phyloP scores from a whole-genome alignment of 2,113 vertebrate species.

The Smithornis capensis region DNA sequence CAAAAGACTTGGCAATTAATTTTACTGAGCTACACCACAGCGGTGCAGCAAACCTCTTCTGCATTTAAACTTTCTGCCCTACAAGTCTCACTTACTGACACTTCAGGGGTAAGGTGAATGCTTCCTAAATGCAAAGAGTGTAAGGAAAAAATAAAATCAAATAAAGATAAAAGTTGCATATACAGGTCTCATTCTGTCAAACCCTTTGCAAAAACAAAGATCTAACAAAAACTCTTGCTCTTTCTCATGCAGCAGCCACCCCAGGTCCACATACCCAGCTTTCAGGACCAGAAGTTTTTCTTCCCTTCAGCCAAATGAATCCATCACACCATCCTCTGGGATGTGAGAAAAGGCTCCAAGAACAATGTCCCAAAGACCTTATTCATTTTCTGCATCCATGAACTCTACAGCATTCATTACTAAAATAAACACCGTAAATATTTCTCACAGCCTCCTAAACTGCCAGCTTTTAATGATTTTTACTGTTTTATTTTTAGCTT shows the following conservation, averaged over 20 bases:
- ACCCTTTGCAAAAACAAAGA: not conserved
- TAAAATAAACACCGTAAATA: not conserved
- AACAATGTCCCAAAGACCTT: not conserved
- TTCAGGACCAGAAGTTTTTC: not conserved
- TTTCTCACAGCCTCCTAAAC: not conserved
- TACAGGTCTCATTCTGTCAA: not conserved
- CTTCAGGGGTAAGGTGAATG: not conserved
- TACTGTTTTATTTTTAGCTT: not conserved
- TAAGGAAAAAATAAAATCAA: not conserved
- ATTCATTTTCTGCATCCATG: not conserved
- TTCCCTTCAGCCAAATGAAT: not conserved
- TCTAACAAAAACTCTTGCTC: not conserved
- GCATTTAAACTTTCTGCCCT: not conserved
- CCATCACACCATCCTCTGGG: rapidly evolving
- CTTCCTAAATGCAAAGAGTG: not conserved
- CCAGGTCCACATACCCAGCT: not conserved
- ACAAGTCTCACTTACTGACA: not conserved
- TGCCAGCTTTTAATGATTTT: not conserved
- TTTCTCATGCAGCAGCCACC: not conserved
- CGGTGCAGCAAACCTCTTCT: not conserved
- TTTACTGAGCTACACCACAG: not conserved
- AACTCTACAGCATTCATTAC: not conserved
- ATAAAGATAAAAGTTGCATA: not conserved
- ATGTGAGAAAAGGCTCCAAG: not conserved
- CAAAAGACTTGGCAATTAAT: not conserved